Evolutionary conservation across 2,113 vertebrate species (phyloP).

Genomic region (Cranoglanis bouderius): DNA sequence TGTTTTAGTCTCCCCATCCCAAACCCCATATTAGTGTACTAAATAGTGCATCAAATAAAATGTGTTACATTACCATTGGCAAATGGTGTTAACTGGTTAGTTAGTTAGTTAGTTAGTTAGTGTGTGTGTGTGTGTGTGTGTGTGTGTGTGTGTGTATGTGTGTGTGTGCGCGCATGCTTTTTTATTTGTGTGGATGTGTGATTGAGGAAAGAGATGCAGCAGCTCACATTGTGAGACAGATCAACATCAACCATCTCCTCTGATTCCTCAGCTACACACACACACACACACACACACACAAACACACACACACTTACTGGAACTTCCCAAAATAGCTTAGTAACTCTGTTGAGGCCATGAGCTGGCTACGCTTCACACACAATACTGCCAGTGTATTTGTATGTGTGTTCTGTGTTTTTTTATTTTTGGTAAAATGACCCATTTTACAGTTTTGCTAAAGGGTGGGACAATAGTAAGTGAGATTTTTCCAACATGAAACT

Average conservation of each 20-base stretch:
- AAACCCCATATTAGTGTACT: not conserved
- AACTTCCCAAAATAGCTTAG: slow-evolving; percentile 19
- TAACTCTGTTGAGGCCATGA: not conserved
- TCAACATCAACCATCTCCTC: slow-evolving; percentile 4
- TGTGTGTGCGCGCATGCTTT: not conserved
- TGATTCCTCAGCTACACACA: not conserved
- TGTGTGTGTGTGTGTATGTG: slow-evolving; percentile 14
- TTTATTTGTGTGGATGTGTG: slow-evolving; percentile 12
- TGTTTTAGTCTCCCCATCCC: not conserved
- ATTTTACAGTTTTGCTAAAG: slow-evolving; percentile 10
- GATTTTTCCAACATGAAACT: not conserved
- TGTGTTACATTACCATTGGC: not conserved
- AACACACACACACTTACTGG: slow-evolving; percentile 10
- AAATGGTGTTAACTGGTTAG: not conserved
- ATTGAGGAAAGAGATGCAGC: not conserved
- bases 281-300: not conserved
- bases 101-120: too few species aligned
- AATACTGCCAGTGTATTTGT: slow-evolving; percentile 4
- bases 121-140: not conserved
- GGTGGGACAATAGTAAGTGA: not conserved
- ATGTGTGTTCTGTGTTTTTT: not conserved
- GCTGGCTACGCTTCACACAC: slow-evolving; percentile 18
- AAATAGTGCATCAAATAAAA: not conserved
- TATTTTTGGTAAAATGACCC: not conserved
- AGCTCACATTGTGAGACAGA: not conserved